Evolutionary conservation across 2,888 invertebrate genomes (phyloP).

Genomic region (Dorcus hopei): DNA sequence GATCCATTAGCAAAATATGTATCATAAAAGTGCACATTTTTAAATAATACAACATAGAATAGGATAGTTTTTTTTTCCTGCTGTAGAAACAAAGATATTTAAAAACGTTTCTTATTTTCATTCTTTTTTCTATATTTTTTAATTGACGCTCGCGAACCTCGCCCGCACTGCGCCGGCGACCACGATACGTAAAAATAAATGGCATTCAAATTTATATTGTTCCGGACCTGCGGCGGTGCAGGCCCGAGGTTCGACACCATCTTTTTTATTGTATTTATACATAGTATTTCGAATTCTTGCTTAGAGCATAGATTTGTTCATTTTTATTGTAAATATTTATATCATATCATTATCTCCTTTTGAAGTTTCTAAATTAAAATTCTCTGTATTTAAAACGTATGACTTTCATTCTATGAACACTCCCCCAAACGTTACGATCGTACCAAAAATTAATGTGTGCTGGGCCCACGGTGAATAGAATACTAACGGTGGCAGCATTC

Average conservation of each 20-base stretch:
- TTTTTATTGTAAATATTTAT: conserved; percentile 52
- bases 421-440: too few relatives aligned
- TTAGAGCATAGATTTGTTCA: conserved; percentile 54
- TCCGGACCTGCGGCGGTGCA: neutral
- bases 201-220: neutral
- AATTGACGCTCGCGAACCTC: neutral
- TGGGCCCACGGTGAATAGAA: too few relatives aligned
- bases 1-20: conserved; percentile 27
- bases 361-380: conserved; percentile 73
- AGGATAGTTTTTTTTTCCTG: conserved; percentile 39
- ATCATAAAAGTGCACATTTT: conserved; percentile 45
- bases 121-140: neutral
- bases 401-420: neutral
- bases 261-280: conserved; percentile 21
- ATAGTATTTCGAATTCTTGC: conserved; percentile 43
- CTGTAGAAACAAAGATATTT: conserved; percentile 36
- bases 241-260: neutral
- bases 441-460: too few relatives aligned
- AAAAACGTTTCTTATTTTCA: conserved; percentile 18
- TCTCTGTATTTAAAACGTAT: conserved; percentile 53
- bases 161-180: neutral
- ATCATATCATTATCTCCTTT: conserved; percentile 77
- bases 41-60: conserved; percentile 47
- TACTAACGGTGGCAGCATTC: too few relatives aligned
- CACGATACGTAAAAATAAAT: neutral